Evolutionary conservation across 2,113 vertebrate genomes (phyloP).

Genomic region (Engystomops pustulosus): DNA sequence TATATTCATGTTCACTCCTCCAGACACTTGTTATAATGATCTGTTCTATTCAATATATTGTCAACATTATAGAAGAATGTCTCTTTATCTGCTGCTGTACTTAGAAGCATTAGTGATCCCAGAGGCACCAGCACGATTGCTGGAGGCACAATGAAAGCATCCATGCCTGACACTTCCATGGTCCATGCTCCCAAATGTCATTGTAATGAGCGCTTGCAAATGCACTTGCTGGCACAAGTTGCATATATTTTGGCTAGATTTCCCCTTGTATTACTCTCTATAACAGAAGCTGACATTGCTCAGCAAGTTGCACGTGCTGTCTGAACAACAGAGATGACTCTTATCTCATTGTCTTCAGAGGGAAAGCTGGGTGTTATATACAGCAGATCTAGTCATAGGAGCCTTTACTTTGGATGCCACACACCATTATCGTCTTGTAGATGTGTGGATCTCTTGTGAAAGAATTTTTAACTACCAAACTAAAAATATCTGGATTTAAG

Average conservation of each 20-base stretch:
- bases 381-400: neutral
- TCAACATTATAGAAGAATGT: neutral
- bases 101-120: constrained; percentile 38
- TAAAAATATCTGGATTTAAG: neutral
- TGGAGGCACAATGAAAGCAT: constrained; percentile 55
- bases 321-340: constrained; percentile 1
- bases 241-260: constrained; percentile 35
- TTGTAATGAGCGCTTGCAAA: constrained; percentile 42
- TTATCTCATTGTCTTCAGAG: constrained; percentile 1
- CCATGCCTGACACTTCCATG: constrained; percentile 46
- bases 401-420: neutral
- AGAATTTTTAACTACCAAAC: neutral
- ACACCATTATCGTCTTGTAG: neutral
- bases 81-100: constrained; percentile 11
- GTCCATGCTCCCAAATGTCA: constrained; percentile 43
- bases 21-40: constrained; percentile 1
- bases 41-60: neutral
- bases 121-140: constrained; percentile 19
- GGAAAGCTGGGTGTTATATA: neutral
- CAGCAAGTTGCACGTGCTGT: constrained; percentile 16
- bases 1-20: neutral
- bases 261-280: constrained; percentile 43
- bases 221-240: constrained; percentile 54
- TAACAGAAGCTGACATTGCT: constrained; percentile 50
- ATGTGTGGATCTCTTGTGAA: neutral